phyloP scores from a whole-genome alignment of 1,140 invertebrate genomes.

The Maconellicoccus hirsutus region DNA sequence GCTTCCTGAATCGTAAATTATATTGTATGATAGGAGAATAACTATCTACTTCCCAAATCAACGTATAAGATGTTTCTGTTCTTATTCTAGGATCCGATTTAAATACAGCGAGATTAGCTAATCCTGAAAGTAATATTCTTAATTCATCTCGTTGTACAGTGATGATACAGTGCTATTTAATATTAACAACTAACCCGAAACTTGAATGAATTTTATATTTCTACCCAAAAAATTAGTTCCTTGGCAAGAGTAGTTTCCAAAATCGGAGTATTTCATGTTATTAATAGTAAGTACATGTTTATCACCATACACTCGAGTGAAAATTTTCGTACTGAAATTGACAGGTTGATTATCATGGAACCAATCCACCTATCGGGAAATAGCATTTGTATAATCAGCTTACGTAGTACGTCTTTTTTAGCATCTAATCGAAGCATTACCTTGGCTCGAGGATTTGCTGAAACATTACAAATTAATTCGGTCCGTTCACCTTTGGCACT shows the following conservation, averaged over 20 bases:
- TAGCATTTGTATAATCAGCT: not conserved
- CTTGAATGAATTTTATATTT: conserved; percentile 40
- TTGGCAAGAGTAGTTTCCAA: conserved; percentile 42
- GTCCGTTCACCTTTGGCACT: conserved; percentile 51
- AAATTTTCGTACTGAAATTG: not conserved
- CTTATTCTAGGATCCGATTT: conserved; percentile 37
- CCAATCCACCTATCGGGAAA: not conserved
- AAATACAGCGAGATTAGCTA: conserved; percentile 40
- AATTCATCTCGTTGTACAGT: too few species aligned
- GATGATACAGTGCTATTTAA: too few species aligned
- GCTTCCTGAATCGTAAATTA: conserved; percentile 39
- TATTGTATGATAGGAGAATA: conserved; percentile 43
- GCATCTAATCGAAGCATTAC: conserved; percentile 33
- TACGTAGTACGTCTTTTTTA: not conserved
- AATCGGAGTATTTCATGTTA: conserved; percentile 43
- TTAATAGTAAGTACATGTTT: conserved; percentile 27
- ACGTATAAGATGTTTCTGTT: conserved; percentile 39
- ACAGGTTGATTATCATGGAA: not conserved
- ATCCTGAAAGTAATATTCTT: conserved; percentile 30
- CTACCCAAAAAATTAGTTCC: conserved; percentile 39
- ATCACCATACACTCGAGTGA: not conserved
- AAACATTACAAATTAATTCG: conserved; percentile 53
- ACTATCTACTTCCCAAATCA: conserved; percentile 45
- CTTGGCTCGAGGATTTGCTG: conserved; percentile 50
- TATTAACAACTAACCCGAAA: too few species aligned